Base-by-base conservation (phyloP, 2,888 invertebrate species). In the Doris montereyensis region DNA sequence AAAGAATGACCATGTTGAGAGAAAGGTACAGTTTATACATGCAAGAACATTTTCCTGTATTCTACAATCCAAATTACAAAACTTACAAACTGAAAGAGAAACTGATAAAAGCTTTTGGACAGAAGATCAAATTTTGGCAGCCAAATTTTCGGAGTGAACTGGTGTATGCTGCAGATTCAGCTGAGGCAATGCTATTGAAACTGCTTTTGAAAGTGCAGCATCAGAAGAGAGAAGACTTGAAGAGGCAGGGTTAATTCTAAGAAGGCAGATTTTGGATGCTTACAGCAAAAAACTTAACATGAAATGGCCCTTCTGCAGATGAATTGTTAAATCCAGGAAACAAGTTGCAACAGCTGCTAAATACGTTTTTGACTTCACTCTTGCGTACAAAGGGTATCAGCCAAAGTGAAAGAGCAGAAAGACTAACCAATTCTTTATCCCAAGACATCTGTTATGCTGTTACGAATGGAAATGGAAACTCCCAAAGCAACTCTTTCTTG, bases 71-170 rank as follows among this genome's bases (percentile, higher is more conserved):
- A 32, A 73, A 73, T 1, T 78, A 78, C 67, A 76, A 79, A 57
- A 79, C 76, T 1, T 41, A 79, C 34, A 79, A 79, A 57, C 79
- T 79, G 52, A 79, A 79, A n/a, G 70, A 79, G 8, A 79, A 75
- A 75, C 30, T 79, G n/a, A n/a, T 41, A 17, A 75, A 76, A 21
- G 52, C 62, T 34, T 79, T 79, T 58, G 75, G 76, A 28, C 30
- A 13, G 2, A 67, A 57, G 24, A 17, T 79, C 0, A 10, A 70
- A 24, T 79, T 79, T 41, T 79, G 79, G 75, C 76, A 76, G 28
- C 73, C 78, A 8, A 65, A 24, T 34, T 34, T 26, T 10, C 32
- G 30, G 26, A 35, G 73, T 10, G 79, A 79, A n/a, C 52, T 79
- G 2, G 76, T 79, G n/a, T 79, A 79, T 68, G 21, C 67, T 70